Evolutionary conservation across 2,113 vertebrate genomes (phyloP), one percentile per base, ranked within the genome.

Genomic region (Mesoclemmys tuberculata): DNA sequence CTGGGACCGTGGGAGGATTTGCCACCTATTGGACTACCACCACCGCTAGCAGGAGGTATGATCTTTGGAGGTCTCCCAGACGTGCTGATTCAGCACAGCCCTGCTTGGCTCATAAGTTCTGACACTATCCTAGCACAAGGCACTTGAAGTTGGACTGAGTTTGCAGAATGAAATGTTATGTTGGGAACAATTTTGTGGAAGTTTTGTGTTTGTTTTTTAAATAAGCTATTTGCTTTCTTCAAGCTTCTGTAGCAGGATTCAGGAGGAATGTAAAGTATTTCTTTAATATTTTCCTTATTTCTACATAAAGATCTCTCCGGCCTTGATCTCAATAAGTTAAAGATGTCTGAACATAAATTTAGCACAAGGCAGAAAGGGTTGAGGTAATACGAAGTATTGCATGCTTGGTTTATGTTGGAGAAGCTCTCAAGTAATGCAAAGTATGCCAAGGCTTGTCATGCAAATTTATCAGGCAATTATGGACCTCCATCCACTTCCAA

Each of bases 381-480:
- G 24, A 46, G 41, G 38, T 44, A 68, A 71, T 71, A 21, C 38
- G 38, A 38, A 38, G 19, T n/a, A 68, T 71, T 10, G 22, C 18
- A 71, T 38, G 35, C 38, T 38, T 75, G 41, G 74, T 24, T 75
- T 46, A 75, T 44, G 74, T 46, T 75, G 11, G 41, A 44, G 74
- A 44, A 14, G 74, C 74, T 75, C 74, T 75, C 74, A 46, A 77
- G 26, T 14, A 54, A 80, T 41, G 68, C 4, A 10, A 81, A 91
- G n/a, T 3, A 71, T 0, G 0, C 6, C 21, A 44, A 58, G 82
- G 90, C 14, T 27, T 58, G 80, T 29, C 0, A 0, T 41, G 56
- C 27, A 64, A 49, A 10, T 35, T 44, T 89, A 56, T 52, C 83
- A 29, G 84, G 6, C 64, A 85, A 78, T 1, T 7, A 77, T 81